A percentile compares a stretch with the other conserved stretches of the same genome.
These are phyloP conservation scores for Sogatella furcifera DNA, from an alignment of 1,140 invertebrate species.

Conservation along the genomic window DNA sequence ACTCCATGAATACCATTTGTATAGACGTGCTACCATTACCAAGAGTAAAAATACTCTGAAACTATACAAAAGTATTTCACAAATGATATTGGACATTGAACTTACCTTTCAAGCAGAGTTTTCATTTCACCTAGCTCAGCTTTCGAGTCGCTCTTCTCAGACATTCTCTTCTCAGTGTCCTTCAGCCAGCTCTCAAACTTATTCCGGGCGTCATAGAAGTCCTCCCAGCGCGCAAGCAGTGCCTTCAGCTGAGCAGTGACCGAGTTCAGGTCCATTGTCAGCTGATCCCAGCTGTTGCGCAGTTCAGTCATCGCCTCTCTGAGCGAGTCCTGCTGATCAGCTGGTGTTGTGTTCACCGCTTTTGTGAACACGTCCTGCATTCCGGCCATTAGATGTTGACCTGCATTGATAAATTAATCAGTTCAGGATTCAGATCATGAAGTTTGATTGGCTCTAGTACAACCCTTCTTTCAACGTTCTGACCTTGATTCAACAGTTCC, in stretches of 20 bases:
- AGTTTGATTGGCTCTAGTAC: too few relatives aligned
- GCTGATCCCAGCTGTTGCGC: conserved; percentile 68
- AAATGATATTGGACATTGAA: too few relatives aligned
- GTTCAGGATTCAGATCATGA: too few relatives aligned
- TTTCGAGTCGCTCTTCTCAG: conserved; percentile 51
- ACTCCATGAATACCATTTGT: too few relatives aligned
- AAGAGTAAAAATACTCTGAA: too few relatives aligned
- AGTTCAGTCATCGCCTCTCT: conserved; percentile 55
- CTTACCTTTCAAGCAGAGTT: conserved; percentile 70
- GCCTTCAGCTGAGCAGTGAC: conserved; percentile 66
- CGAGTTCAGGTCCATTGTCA: conserved; percentile 69
- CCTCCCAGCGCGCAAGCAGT: conserved; percentile 65
- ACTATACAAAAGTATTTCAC: too few relatives aligned
- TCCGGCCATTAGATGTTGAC: conserved; percentile 68
- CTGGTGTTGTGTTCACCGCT: conserved; percentile 66
- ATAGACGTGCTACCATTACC: too few relatives aligned
- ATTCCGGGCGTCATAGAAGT: conserved; percentile 58
- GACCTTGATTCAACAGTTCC: too few relatives aligned
- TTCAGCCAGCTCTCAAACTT: conserved; percentile 59
- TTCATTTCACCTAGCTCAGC: conserved; percentile 86
- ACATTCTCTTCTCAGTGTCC: conserved; percentile 45
- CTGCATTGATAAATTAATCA: conserved; percentile 34
- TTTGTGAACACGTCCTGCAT: conserved; percentile 76
- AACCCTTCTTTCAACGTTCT: too few relatives aligned
- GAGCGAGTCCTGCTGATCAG: conserved; percentile 66